Evolutionary conservation across 2,888 invertebrate genomes (phyloP), one percentile per base, ranked within the genome.

Genomic region (Belgica antarctica): DNA sequence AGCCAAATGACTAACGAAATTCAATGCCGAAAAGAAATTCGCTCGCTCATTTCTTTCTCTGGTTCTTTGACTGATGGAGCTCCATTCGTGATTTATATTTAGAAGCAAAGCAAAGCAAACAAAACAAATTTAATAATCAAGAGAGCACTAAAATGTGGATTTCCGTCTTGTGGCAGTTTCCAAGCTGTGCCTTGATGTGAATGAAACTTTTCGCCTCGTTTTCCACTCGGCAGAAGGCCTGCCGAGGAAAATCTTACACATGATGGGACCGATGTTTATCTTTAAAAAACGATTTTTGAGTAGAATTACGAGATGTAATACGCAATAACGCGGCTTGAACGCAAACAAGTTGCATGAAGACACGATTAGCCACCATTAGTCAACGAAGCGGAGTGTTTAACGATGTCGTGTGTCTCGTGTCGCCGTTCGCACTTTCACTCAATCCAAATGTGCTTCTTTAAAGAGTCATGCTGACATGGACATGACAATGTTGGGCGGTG

Each of bases 41-140:
- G 41, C 3, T 52, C 17, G 17, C 12, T 31, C 7, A 52, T 17
- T 41, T 52, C 22, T 22, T 52, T 22, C 22, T 17, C 52, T 3
- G n/a, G n/a, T n/a, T n/a, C 8, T 52, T 52, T 52, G 17, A 52
- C 52, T 52, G 52, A 52, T 52, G 46, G 15, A 46, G 46, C 7
- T 19, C 22, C 52, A 52, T 22, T 17, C n/a, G 52, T 52, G 52
- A 22, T 52, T 52, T 52, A 52, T 52, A 52, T 52, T 17, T 52
- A 52, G 17, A 7, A 3, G 52, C 7, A 5, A n/a, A 46, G 15
- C 46, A 46, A n/a, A 41, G 15, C 10, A 5, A 10, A 41, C 41
- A 41, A 5, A 5, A 41, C 15, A n/a, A n/a, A 41, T 41, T 41
- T 5, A 12, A 15, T 5, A 5, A 41, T 41, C 12, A 41, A 10